Evolutionary conservation across 2,888 invertebrate species (phyloP).

Genomic region (Hemithea aestivaria): DNA sequence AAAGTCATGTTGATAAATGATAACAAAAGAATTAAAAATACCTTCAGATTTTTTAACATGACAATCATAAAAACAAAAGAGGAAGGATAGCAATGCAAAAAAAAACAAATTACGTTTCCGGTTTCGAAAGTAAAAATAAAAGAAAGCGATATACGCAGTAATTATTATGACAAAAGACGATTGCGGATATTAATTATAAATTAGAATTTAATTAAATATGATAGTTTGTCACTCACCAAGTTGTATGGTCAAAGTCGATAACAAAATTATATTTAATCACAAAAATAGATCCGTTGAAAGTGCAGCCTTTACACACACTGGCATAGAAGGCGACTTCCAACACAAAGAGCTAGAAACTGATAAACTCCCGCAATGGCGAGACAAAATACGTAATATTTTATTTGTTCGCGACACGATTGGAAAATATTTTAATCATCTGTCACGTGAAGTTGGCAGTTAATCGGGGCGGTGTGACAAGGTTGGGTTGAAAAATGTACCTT

Average conservation of each 20-base stretch:
- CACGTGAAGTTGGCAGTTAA: constrained; percentile 50
- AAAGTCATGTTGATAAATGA: too few relatives aligned
- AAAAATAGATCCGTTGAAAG: constrained; percentile 53
- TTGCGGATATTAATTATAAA: too few relatives aligned
- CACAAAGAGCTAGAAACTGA: constrained; percentile 51
- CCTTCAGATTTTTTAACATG: too few relatives aligned
- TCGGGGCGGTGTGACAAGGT: constrained; percentile 34
- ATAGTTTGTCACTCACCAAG: constrained; percentile 45
- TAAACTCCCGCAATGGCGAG: constrained; percentile 32
- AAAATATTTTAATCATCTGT: constrained; percentile 42
- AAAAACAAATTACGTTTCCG: too few relatives aligned
- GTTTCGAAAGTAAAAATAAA: too few relatives aligned
- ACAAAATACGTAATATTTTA: constrained; percentile 35
- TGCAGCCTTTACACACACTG: constrained; percentile 77
- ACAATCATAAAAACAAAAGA: too few relatives aligned
- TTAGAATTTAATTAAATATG: constrained; percentile 1
- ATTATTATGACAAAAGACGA: too few relatives aligned
- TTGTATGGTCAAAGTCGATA: constrained; percentile 29
- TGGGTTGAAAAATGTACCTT: constrained; percentile 24
- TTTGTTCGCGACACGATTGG: constrained; percentile 47
- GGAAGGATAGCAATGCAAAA: too few relatives aligned
- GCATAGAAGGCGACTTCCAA: constrained; percentile 73
- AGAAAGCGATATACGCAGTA: too few relatives aligned
- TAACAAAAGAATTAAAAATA: too few relatives aligned
- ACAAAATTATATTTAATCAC: constrained; percentile 14